phyloP scores from a whole-genome alignment of 2,888 invertebrate genomes.

The Rhimphoctona megacephalus region DNA sequence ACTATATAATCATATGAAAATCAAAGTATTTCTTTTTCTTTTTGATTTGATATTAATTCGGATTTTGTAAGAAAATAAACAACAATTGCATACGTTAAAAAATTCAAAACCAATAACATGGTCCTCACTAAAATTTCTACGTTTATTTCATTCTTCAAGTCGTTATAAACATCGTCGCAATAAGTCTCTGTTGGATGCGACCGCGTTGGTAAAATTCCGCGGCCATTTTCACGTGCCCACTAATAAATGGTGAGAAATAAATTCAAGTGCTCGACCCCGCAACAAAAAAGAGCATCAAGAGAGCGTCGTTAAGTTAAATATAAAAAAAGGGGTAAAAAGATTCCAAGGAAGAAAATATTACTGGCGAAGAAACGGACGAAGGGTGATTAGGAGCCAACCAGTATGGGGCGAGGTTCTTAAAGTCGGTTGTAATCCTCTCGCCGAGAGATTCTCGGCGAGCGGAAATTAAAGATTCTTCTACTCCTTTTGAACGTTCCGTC shows the following conservation, averaged over 20 bases:
- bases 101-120: not conserved
- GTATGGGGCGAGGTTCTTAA: constrained; percentile 35
- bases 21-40: not conserved
- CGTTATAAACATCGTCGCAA: not conserved
- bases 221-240: constrained; percentile 33
- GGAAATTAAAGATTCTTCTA: constrained; percentile 55
- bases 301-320: not conserved
- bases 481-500: constrained; percentile 18
- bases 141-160: constrained; percentile 22
- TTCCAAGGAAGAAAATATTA: constrained; percentile 43
- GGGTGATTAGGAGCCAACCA: constrained; percentile 48
- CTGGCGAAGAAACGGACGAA: constrained; percentile 1
- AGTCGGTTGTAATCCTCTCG: constrained; percentile 31
- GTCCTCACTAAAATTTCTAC: not conserved
- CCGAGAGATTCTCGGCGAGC: constrained; percentile 26
- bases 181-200: constrained; percentile 21
- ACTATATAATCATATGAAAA: not conserved
- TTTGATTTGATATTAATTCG: not conserved
- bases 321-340: constrained; percentile 27
- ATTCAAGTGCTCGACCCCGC: constrained; percentile 32
- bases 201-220: constrained; percentile 34
- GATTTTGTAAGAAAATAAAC: not conserved
- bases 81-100: not conserved
- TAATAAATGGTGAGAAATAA: constrained; percentile 46
- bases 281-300: constrained; percentile 14